phyloP scores from a whole-genome alignment of 1,140 invertebrate genomes.

The Hirudo medicinalis region DNA sequence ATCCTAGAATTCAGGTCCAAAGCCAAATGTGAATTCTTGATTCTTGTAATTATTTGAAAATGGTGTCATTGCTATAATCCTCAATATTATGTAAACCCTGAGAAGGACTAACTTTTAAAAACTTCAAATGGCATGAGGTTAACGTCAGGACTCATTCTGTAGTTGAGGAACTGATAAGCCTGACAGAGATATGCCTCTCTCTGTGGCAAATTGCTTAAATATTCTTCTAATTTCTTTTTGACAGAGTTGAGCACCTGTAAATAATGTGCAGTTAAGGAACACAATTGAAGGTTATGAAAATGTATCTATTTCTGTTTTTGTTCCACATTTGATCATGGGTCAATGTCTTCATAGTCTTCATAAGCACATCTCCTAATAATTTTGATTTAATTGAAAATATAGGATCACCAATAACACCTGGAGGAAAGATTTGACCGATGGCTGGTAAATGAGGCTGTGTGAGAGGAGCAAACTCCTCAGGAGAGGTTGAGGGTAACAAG shows the following conservation, averaged over 20 bases:
- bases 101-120: too few species aligned
- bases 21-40: too few species aligned
- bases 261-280: background rate
- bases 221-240: constrained; percentile 9
- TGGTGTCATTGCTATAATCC: too few species aligned
- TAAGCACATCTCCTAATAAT: too few species aligned
- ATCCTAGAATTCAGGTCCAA: too few species aligned
- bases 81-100: too few species aligned
- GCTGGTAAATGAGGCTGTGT: constrained; percentile 69
- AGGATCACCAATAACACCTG: constrained; percentile 49
- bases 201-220: background rate
- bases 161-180: constrained; percentile 9
- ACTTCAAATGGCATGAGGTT: too few species aligned
- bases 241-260: constrained; percentile 14
- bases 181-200: constrained; percentile 4
- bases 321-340: too few species aligned
- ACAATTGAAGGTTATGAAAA: too few species aligned
- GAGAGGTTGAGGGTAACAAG: constrained; percentile 72
- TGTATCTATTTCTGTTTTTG: too few species aligned
- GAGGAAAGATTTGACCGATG: constrained; percentile 73
- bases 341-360: too few species aligned
- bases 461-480: constrained; percentile 73
- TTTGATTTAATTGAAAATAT: background rate
- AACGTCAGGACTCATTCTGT: background rate
- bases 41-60: too few species aligned